A percentile compares a stretch with the other conserved stretches of the same genome.
These are phyloP conservation scores for Platyura marginata DNA, from an alignment of 1,140 invertebrate species.

Conservation along the genomic window DNA sequence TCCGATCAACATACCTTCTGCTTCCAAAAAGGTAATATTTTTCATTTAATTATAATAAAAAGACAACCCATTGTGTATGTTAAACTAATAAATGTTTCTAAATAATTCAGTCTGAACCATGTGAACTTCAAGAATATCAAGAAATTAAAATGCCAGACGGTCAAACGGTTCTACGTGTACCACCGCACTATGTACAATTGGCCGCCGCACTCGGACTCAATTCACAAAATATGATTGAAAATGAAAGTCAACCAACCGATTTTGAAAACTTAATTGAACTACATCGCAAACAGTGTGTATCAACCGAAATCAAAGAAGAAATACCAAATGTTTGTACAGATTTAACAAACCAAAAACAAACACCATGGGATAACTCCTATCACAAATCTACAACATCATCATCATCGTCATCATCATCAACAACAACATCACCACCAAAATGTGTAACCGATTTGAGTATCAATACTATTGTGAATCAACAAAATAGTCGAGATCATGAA, in stretches of 20 bases:
- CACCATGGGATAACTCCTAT: not conserved
- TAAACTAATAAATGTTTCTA: too few species aligned
- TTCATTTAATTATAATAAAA: too few species aligned
- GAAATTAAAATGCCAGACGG: not conserved
- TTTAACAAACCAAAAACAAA: not conserved
- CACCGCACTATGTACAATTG: slow-evolving; percentile 21
- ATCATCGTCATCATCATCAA: not conserved
- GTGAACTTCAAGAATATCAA: not conserved
- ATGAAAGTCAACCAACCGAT: slow-evolving; percentile 10
- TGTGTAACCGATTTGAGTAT: too few species aligned
- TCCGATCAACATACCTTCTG: too few species aligned
- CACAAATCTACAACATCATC: not conserved
- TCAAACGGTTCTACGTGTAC: slow-evolving; percentile 15
- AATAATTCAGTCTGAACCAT: too few species aligned
- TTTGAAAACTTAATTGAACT: slow-evolving; percentile 10
- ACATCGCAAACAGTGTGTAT: not conserved
- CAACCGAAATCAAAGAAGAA: not conserved
- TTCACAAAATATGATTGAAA: slow-evolving; percentile 8
- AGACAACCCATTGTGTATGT: too few species aligned
- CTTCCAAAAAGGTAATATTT: too few species aligned
- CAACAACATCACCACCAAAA: too few species aligned
- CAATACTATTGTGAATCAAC: not conserved
- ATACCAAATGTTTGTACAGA: not conserved
- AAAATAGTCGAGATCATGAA: not conserved
- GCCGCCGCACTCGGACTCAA: slow-evolving; percentile 18